Base-by-base conservation (phyloP, 1,140 invertebrate species). In the Eufriesea mexicana region DNA sequence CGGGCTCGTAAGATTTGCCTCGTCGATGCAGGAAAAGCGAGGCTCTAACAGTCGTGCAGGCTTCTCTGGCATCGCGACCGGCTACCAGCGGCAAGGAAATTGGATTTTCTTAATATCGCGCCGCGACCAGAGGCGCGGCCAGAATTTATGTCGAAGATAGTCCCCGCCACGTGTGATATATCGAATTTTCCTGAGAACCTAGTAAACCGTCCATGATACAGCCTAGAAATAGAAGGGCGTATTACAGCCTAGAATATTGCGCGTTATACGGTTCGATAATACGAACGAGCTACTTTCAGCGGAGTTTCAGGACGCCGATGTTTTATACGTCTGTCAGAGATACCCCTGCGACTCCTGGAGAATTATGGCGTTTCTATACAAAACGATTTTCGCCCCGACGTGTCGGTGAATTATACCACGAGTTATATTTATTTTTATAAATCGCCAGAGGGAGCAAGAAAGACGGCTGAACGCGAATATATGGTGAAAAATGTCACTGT, bases 141-240 rank as follows among this genome's bases (percentile, higher is more conserved):
- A 70, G 59, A 79, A 79, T 86, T 86, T 84, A 84, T 79, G 77
- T 86, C 82, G 83, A 84, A 66, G 85, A 79, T 86, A 84, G 74
- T 73, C 55, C 16, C 76, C 66, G 51, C 18, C 23, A 28, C 49
- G 35, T 28, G 55, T 82, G 71, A 84, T 72, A 71, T 64, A 82
- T 84, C 72, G 57, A 84, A 84, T 76, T 84, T 82, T 54, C 45
- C 49, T 25, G 47, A 64, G 71, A 76, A 61, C 73, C 62, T 45
- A 57, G 62, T 57, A 59, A 82, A 57, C 73, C 42, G 16, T 54
- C 55, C 54, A 83, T 77, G 74, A 77, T 83, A 77, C 45, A 76
- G n/a, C 62, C 42, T 55, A 28, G 42, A 51, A 77, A 49, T 82
- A 67, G 51, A 57, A 49, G 35, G n/a, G 20, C 25, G 20, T 16